Conservation (phyloP, 2,888 invertebrate genomes). For the Epistrophe eligans region DNA sequence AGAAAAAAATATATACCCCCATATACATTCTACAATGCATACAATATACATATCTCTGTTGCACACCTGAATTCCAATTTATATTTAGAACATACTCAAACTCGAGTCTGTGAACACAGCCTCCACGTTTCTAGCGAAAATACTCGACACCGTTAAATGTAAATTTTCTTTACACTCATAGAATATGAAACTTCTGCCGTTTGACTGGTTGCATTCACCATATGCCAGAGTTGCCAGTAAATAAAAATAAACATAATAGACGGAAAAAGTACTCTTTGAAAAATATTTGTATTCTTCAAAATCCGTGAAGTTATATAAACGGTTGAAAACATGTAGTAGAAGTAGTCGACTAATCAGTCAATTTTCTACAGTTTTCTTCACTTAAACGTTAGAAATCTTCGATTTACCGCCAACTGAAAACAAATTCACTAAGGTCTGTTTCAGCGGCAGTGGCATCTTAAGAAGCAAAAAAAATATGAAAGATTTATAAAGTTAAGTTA, state of each 20-base stretch:
- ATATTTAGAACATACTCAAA: not conserved
- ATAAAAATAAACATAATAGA: not conserved
- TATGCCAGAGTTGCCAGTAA: not conserved
- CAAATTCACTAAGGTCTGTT: too few species aligned
- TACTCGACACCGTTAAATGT: conserved; percentile 11
- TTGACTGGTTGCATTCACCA: not conserved
- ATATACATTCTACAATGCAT: not conserved
- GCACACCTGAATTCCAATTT: conserved; percentile 30
- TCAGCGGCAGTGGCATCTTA: too few species aligned
- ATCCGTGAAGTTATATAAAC: too few species aligned
- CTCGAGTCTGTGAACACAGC: not conserved
- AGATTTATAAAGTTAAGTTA: too few species aligned
- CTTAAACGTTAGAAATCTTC: too few species aligned
- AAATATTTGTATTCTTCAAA: too few species aligned
- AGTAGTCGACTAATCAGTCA: too few species aligned
- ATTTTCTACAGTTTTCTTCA: too few species aligned
- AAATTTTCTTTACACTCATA: not conserved
- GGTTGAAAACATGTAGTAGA: too few species aligned
- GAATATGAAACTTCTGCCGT: not conserved
- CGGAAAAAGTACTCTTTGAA: too few species aligned
- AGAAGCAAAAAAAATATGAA: too few species aligned
- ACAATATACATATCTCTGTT: not conserved
- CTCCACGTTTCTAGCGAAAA: not conserved
- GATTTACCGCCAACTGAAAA: too few species aligned
- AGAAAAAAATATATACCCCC: not conserved